Evolutionary conservation across 2,888 invertebrate genomes (phyloP).

Genomic region (Eurytoma californica): DNA sequence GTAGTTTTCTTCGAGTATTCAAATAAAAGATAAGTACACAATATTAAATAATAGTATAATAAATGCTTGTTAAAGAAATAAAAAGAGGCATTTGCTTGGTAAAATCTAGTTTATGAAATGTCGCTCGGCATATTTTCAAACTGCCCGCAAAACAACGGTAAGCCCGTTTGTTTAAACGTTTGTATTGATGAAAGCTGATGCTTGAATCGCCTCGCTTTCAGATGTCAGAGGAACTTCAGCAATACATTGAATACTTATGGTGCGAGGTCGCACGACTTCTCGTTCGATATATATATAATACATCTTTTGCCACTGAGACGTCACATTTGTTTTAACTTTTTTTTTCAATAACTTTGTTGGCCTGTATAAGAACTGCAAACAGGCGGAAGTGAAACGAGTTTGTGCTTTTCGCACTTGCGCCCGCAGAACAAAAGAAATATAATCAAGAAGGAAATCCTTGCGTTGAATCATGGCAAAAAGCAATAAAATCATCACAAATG

Average conservation of each 20-base stretch:
- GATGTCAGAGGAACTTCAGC: slow-evolving; percentile 57
- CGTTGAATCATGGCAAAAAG: slow-evolving; percentile 41
- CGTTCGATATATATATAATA: slow-evolving; percentile 55
- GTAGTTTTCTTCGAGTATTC: neutral
- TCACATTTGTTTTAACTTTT: slow-evolving; percentile 38
- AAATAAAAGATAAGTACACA: neutral
- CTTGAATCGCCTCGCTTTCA: slow-evolving; percentile 46
- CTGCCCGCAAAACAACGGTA: neutral
- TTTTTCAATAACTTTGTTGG: slow-evolving; percentile 40
- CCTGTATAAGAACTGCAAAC: slow-evolving; percentile 6
- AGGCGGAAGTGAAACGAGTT: slow-evolving; percentile 12
- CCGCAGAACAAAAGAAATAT: slow-evolving; percentile 31
- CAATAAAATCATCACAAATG: slow-evolving; percentile 47
- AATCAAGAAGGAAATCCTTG: slow-evolving; percentile 54
- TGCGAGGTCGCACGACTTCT: slow-evolving; percentile 54
- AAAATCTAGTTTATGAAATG: slow-evolving; percentile 41
- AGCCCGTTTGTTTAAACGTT: slow-evolving; percentile 24
- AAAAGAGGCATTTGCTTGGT: slow-evolving; percentile 13
- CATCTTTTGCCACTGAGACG: slow-evolving; percentile 44
- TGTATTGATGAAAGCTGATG: slow-evolving; percentile 38
- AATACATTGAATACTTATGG: slow-evolving; percentile 55
- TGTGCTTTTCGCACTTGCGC: neutral
- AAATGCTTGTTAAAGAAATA: neutral
- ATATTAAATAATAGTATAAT: neutral
- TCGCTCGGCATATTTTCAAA: slow-evolving; percentile 21